Evolutionary conservation across 2,797 vertebrate genomes (phyloP).

Genomic region (Miichthys miiuy): DNA sequence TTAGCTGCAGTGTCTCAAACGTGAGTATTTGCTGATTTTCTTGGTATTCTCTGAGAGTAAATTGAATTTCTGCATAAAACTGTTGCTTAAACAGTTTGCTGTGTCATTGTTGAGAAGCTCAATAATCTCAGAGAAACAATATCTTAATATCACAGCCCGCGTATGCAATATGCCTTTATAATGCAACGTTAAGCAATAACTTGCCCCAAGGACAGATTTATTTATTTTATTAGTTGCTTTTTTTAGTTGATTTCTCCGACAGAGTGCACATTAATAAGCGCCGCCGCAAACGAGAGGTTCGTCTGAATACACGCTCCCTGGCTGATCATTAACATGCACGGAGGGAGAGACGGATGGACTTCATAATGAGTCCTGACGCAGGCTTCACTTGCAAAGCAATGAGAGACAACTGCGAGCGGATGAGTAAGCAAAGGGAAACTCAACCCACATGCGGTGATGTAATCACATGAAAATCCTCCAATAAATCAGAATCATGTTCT

Average conservation of each 20-base stretch:
- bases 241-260: conserved; percentile 32
- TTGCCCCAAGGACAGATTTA: background rate
- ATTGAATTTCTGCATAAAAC: too few species aligned
- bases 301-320: background rate
- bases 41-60: background rate
- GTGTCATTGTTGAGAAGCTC: background rate
- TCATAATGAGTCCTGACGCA: conserved; percentile 20
- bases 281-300: conserved; percentile 9
- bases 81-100: background rate
- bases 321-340: conserved; percentile 28
- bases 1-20: background rate
- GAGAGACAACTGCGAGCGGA: conserved; percentile 12
- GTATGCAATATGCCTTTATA: background rate
- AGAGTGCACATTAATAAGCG: conserved; percentile 32
- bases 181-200: background rate
- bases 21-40: background rate
- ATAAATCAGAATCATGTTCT: conserved; percentile 10
- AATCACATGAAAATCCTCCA: conserved; percentile 9
- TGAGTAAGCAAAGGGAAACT: conserved; percentile 5
- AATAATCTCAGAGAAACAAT: conserved; percentile 12
- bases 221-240: conserved; percentile 33
- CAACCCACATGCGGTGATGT: conserved; percentile 24
- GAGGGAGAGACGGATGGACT: conserved; percentile 45
- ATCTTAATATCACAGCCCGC: background rate
- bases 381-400: conserved; percentile 17